Conservation (phyloP, 2,888 invertebrate species). For the Nomada fucata region DNA sequence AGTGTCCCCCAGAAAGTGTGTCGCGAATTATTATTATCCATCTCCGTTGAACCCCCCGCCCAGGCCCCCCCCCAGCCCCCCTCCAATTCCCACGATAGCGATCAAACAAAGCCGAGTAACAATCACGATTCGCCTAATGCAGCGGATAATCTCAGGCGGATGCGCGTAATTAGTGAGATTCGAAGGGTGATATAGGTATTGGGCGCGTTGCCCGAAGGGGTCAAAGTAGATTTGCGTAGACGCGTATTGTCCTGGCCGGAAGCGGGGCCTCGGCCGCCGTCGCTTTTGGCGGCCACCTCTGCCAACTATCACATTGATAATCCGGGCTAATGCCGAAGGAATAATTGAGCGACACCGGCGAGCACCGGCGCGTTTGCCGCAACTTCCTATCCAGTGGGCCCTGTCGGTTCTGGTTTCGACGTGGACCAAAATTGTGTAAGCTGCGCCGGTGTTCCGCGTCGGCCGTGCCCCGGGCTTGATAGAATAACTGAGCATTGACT, state of each 20-base stretch:
- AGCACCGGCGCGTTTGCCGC: constrained; percentile 5
- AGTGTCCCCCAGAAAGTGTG: no score
- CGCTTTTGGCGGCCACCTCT: constrained; percentile 47
- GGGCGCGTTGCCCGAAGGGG: constrained; percentile 26
- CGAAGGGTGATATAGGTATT: constrained; percentile 31
- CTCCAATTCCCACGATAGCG: not conserved
- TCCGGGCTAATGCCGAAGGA: constrained; percentile 61
- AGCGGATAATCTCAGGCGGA: constrained; percentile 26
- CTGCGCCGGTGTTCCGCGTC: constrained; percentile 33
- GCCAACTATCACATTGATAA: constrained; percentile 62
- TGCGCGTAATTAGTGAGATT: constrained; percentile 50
- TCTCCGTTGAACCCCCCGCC: no score
- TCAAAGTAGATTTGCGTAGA: constrained; percentile 51
- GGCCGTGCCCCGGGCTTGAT: constrained; percentile 68
- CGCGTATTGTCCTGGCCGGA: constrained; percentile 20
- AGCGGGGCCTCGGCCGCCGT: not conserved
- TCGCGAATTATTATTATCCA: not conserved
- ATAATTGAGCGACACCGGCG: constrained; percentile 60
- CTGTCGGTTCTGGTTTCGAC: constrained; percentile 42
- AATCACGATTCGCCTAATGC: constrained; percentile 17
- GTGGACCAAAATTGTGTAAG: constrained; percentile 25
- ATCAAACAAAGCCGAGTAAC: constrained; percentile 18
- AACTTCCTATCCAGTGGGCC: constrained; percentile 40
- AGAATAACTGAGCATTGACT: constrained; percentile 77
- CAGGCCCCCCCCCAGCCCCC: not conserved